A percentile compares a stretch with the other conserved stretches of the same genome.
Conservation (phyloP, 2,113 vertebrate genomes). For the Myxocyprinus asiaticus region DNA sequence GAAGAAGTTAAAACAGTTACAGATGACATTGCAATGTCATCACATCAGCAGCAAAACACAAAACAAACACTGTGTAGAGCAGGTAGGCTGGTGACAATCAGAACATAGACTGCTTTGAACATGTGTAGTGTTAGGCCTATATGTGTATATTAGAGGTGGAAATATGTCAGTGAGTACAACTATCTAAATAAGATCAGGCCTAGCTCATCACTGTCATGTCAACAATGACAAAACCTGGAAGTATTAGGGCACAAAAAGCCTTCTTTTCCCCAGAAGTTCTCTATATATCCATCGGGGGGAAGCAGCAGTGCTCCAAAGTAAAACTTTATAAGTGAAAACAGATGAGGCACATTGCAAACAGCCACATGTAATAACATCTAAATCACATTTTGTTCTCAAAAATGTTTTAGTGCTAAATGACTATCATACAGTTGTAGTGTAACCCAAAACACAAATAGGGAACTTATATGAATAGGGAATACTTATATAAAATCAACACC, state of each 20-base stretch:
- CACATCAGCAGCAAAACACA: too few relatives aligned
- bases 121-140: too few relatives aligned
- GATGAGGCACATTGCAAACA: slow-evolving; percentile 34
- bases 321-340: slow-evolving; percentile 44
- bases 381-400: slow-evolving; percentile 35
- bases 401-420: slow-evolving; percentile 37
- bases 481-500: too few relatives aligned
- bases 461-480: too few relatives aligned
- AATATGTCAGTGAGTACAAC: too few relatives aligned
- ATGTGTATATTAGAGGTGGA: too few relatives aligned
- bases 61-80: too few relatives aligned
- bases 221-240: not conserved
- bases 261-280: not conserved
- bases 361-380: slow-evolving; percentile 36
- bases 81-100: too few relatives aligned
- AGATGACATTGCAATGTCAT: too few relatives aligned
- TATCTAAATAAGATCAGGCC: too few relatives aligned
- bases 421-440: slow-evolving; percentile 6
- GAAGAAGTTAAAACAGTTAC: too few relatives aligned
- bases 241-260: not conserved
- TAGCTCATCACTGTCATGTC: not conserved
- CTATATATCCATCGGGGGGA: not conserved
- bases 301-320: not conserved
- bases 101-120: too few relatives aligned
- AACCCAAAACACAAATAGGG: not conserved